phyloP scores from a whole-genome alignment of 2,888 invertebrate species.

The Dyspetes luteomarginatus region DNA sequence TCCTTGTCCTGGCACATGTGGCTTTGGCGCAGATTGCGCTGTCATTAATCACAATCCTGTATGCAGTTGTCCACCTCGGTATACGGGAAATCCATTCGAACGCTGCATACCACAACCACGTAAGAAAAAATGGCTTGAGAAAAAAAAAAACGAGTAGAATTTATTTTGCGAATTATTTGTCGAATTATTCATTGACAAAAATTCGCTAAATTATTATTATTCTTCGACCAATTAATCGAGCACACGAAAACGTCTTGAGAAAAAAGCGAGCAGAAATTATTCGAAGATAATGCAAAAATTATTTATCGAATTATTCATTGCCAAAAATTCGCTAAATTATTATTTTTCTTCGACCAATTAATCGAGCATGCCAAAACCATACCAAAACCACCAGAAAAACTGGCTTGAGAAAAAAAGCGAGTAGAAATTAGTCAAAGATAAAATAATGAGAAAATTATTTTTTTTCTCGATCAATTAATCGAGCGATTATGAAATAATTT shows the following conservation, averaged over 20 bases:
- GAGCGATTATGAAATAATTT: too few relatives aligned
- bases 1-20: constrained; percentile 92
- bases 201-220: constrained; percentile 15
- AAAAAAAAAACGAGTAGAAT: constrained; percentile 77
- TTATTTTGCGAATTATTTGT: constrained; percentile 43
- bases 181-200: background rate
- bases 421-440: too few relatives aligned
- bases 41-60: constrained; percentile 94
- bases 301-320: constrained; percentile 36
- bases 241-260: too few relatives aligned
- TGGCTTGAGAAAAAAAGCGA: too few relatives aligned
- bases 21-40: constrained; percentile 90
- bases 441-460: constrained; percentile 5
- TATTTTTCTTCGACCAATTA: too few relatives aligned
- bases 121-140: constrained; percentile 74
- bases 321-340: constrained; percentile 8
- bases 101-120: constrained; percentile 85
- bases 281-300: too few relatives aligned
- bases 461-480: background rate
- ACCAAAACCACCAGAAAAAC: constrained; percentile 12
- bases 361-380: too few relatives aligned
- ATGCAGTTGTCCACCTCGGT: constrained; percentile 90
- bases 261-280: too few relatives aligned
- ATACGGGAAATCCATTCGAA: constrained; percentile 92
- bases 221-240: too few relatives aligned